A percentile compares a stretch with the other conserved stretches of the same genome.
These are phyloP conservation scores for Ypsolopha sequella DNA, from an alignment of 2,888 invertebrate species.

Conservation along the genomic window DNA sequence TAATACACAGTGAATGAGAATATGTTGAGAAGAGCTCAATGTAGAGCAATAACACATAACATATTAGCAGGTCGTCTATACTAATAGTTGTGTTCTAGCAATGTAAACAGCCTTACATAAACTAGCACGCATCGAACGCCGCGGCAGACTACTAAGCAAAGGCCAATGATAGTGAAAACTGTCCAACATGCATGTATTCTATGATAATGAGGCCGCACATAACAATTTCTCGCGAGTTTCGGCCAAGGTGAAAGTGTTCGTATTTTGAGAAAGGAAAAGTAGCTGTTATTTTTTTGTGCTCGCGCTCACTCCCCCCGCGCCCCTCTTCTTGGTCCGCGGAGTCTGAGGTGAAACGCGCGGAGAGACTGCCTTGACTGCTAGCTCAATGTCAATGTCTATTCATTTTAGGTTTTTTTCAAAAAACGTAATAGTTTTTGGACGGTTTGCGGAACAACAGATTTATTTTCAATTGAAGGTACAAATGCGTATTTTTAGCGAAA, in stretches of 20 bases:
- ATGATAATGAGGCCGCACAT: constrained; percentile 12
- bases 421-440: no score
- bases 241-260: constrained; percentile 61
- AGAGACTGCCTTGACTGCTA: no score
- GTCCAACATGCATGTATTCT: constrained; percentile 21
- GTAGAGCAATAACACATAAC: background rate
- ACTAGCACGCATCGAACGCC: constrained; percentile 1
- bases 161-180: constrained; percentile 25
- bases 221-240: constrained; percentile 44
- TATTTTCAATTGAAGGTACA: no score
- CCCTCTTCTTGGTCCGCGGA: constrained; percentile 8
- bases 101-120: constrained; percentile 16
- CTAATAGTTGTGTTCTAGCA: background rate
- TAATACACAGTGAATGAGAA: no score
- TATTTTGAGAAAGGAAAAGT: constrained; percentile 67
- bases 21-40: background rate
- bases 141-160: background rate
- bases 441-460: no score
- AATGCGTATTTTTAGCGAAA: no score
- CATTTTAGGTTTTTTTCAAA: no score
- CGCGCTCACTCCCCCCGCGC: constrained; percentile 13
- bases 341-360: background rate
- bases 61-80: background rate
- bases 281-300: constrained; percentile 53
- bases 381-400: no score